A percentile compares a stretch with the other conserved stretches of the same genome.
Evolutionary conservation across 64 coral and sea anemone genomes (phyloP).

Genomic region (Pocillopora damicornis): DNA sequence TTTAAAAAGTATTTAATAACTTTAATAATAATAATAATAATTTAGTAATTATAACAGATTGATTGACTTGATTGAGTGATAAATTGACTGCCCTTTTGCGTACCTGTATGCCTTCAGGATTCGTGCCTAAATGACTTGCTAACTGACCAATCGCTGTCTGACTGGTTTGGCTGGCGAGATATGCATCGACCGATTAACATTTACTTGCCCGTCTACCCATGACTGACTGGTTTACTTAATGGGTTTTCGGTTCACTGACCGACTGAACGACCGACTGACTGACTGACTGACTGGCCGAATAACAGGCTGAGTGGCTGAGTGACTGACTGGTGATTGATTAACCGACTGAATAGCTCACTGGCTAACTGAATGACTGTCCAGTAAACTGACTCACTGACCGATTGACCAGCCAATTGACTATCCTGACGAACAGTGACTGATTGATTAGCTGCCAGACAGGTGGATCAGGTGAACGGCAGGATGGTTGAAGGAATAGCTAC

Average conservation of each 20-base stretch:
- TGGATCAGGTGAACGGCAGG: background rate
- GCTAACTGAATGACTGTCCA: background rate
- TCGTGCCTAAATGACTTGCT: background rate
- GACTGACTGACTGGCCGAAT: background rate
- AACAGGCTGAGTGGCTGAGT: background rate
- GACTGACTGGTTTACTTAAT: background rate
- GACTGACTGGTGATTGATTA: background rate
- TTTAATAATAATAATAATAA: no score
- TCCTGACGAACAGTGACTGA: background rate
- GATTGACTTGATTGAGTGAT: background rate
- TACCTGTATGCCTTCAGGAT: background rate
- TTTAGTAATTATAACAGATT: background rate
- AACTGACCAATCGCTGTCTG: background rate
- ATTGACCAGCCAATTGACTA: background rate
- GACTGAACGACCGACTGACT: background rate
- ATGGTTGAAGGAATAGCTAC: no score
- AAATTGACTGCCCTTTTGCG: background rate
- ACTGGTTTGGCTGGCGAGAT: no score
- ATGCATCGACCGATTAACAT: no score
- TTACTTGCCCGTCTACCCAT: no score
- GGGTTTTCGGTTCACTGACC: no score
- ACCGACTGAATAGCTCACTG: background rate
- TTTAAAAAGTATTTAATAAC: no score
- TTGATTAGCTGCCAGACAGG: background rate
- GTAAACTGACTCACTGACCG: background rate